These are phyloP conservation scores for Vidua macroura DNA, from an alignment of 2,113 vertebrate genomes.

Conservation along the genomic window DNA sequence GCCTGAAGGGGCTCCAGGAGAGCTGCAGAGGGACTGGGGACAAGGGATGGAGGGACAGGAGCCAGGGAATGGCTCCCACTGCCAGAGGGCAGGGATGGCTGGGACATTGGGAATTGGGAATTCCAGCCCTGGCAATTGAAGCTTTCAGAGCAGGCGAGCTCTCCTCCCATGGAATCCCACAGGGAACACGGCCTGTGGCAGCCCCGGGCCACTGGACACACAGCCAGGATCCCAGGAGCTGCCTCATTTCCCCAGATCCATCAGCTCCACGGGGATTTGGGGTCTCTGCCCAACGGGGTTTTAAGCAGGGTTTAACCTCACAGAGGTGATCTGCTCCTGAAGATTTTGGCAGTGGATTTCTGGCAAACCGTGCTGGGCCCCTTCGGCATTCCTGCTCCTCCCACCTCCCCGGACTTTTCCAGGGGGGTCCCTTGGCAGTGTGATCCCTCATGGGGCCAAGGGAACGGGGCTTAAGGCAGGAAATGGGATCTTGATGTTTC, in stretches of 20 bases:
- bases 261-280: neutral
- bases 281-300: neutral
- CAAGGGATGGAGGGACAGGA: neutral
- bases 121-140: no score
- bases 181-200: neutral
- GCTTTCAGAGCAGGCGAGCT: no score
- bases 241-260: neutral
- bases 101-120: no score
- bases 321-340: neutral
- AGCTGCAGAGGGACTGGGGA: neutral
- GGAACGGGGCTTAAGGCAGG: neutral
- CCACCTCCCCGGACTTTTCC: neutral
- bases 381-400: neutral
- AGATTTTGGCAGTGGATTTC: neutral
- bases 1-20: neutral
- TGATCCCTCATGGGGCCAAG: neutral
- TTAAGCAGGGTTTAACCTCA: neutral
- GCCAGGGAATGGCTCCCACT: neutral
- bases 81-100: no score
- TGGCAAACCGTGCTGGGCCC: neutral
- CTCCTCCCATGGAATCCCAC: no score
- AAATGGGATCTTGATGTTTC: neutral
- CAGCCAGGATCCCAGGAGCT: neutral
- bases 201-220: neutral
- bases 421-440: fast-evolving